Evolutionary conservation across 2,113 vertebrate genomes (phyloP).

Genomic region (Laticauda colubrina): DNA sequence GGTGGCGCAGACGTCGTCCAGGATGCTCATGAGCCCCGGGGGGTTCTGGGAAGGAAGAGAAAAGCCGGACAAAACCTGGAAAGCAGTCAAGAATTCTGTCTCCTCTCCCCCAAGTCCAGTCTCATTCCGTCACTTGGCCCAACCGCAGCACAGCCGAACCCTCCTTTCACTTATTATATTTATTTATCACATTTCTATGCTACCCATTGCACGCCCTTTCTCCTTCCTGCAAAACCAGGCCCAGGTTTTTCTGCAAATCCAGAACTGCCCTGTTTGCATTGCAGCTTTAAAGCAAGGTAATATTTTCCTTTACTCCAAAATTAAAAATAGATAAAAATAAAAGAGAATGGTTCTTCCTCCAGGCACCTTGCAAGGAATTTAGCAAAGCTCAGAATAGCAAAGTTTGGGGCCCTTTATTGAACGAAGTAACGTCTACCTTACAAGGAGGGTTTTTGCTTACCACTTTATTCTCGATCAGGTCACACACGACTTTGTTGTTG

Average conservation of each 20-base stretch:
- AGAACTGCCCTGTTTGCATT: neutral
- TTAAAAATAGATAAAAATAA: neutral
- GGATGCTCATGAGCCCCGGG: constrained; percentile 78
- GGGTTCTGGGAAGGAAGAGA: constrained; percentile 66
- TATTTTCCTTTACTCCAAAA: neutral
- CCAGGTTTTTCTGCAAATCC: neutral
- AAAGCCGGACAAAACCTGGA: neutral
- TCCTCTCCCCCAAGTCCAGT: neutral
- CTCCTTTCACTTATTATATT: neutral
- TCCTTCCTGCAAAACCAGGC: neutral
- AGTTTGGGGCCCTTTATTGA: neutral
- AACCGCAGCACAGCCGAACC: neutral
- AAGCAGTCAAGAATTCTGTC: neutral
- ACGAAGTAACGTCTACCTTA: neutral
- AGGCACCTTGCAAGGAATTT: neutral
- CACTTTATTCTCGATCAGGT: constrained; percentile 83
- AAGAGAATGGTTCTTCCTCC: neutral
- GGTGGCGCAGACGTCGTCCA: constrained; percentile 82
- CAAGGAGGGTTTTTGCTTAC: constrained; percentile 57
- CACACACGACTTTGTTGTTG: constrained; percentile 84
- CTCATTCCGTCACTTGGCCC: neutral
- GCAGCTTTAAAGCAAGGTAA: too few species aligned
- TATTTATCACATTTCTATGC: neutral
- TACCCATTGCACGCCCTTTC: neutral
- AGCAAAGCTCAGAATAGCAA: neutral